These are phyloP conservation scores for Stomatorhinus ivindoensis DNA, from an alignment of 2,113 vertebrate genomes.

Conservation along the genomic window DNA sequence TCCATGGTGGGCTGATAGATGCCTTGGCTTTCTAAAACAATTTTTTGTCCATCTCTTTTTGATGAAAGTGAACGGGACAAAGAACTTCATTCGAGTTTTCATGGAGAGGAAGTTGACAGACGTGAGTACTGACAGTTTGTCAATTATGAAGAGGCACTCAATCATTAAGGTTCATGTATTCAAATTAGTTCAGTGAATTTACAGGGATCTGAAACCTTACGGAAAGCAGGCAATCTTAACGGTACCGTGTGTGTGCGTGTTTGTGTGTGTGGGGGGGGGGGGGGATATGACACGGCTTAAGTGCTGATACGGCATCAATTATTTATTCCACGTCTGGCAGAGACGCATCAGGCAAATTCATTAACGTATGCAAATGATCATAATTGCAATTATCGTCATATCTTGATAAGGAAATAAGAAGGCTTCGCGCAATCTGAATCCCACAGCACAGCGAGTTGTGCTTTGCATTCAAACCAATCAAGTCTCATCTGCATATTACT, in stretches of 20 bases:
- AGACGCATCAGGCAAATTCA: constrained; percentile 59
- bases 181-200: background rate
- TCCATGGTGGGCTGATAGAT: background rate
- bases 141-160: background rate
- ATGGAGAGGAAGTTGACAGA: background rate
- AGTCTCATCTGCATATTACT: constrained; percentile 65
- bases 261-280: constrained; percentile 44
- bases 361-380: constrained; percentile 70
- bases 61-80: background rate
- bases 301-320: constrained; percentile 62
- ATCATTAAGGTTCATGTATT: background rate
- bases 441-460: constrained; percentile 57
- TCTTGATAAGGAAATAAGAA: constrained; percentile 58
- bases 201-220: background rate
- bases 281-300: constrained; percentile 48
- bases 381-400: constrained; percentile 68
- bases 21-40: background rate
- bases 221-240: background rate
- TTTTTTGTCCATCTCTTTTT: background rate
- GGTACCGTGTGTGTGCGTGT: constrained; percentile 44
- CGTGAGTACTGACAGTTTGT: background rate
- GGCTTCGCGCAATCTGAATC: constrained; percentile 56
- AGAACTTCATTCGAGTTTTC: background rate
- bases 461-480: constrained; percentile 65
- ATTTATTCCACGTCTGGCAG: constrained; percentile 62